Evolutionary conservation across 2,888 invertebrate genomes (phyloP).

Genomic region (Dicranocentrus wangi): DNA sequence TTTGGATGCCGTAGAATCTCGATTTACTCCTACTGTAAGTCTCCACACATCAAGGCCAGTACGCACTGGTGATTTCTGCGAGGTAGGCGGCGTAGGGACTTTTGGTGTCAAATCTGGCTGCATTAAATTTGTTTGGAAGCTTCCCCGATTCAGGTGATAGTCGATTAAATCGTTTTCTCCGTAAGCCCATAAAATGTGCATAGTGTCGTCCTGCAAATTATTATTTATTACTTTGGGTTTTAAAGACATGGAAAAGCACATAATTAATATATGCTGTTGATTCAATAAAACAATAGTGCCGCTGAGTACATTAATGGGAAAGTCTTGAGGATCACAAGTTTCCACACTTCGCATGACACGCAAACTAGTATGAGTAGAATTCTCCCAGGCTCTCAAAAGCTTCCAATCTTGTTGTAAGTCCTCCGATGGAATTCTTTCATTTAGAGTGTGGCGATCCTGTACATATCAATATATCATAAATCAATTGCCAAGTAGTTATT

Average conservation of each 20-base stretch:
- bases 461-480: background rate
- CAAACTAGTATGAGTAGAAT: conserved; percentile 43
- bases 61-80: background rate
- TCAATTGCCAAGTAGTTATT: too few species aligned
- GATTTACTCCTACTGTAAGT: conserved; percentile 6
- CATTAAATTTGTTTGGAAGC: conserved; percentile 25
- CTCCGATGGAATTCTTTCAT: conserved; percentile 27
- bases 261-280: too few species aligned
- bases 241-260: background rate
- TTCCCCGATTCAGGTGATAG: conserved; percentile 53
- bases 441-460: conserved; percentile 46
- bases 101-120: conserved; percentile 47
- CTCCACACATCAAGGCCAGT: conserved; percentile 44
- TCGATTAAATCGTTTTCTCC: conserved; percentile 44
- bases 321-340: conserved; percentile 55
- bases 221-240: background rate
- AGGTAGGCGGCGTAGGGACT: conserved; percentile 1
- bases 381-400: conserved; percentile 38
- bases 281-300: too few species aligned
- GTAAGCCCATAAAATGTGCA: conserved; percentile 51
- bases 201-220: conserved; percentile 43
- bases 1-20: background rate
- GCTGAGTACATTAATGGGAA: conserved; percentile 33
- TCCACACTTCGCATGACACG: conserved; percentile 29
- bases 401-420: conserved; percentile 54